Percentiles rank a stretch among this genome's conserved stretches.
Conservation (phyloP, 2,888 invertebrate species). For the Schrankia costaestrigalis region DNA sequence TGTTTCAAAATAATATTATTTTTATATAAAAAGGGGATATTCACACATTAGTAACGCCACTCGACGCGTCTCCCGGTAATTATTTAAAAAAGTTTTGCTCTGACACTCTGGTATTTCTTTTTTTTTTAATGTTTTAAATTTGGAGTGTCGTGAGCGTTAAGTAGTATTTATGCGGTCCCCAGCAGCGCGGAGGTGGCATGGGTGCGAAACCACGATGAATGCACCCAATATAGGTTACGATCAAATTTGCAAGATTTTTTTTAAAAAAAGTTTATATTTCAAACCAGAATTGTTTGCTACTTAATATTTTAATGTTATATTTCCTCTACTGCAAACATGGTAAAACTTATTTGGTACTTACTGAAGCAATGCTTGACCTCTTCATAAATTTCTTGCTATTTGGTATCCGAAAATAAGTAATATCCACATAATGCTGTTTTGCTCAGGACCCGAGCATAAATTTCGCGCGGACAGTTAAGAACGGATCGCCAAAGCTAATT, state of each 20-base stretch:
- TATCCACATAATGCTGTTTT: constrained; percentile 34
- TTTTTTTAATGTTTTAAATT: constrained; percentile 58
- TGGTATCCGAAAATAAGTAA: constrained; percentile 26
- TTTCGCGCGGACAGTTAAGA: constrained; percentile 69
- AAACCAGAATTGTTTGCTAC: too few relatives aligned
- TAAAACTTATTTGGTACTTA: too few relatives aligned
- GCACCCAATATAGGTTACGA: too few relatives aligned
- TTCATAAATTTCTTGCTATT: not conserved
- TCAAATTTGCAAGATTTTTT: too few relatives aligned
- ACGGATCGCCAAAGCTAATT: constrained; percentile 80
- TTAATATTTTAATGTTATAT: too few relatives aligned
- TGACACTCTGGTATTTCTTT: constrained; percentile 39
- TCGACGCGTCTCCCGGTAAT: constrained; percentile 67
- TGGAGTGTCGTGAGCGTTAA: constrained; percentile 68
- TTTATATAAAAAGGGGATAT: constrained; percentile 47
- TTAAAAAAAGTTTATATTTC: too few relatives aligned
- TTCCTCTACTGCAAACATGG: too few relatives aligned
- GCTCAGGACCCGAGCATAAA: constrained; percentile 57
- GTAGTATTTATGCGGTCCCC: constrained; percentile 79
- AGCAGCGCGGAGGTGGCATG: constrained; percentile 60
- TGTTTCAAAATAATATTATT: constrained; percentile 75
- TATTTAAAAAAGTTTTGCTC: constrained; percentile 58
- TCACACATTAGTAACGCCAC: constrained; percentile 76
- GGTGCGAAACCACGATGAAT: constrained; percentile 48
- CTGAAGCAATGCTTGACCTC: not conserved